Conservation (phyloP, 1,140 invertebrate species). For the Pararge aegeria region DNA sequence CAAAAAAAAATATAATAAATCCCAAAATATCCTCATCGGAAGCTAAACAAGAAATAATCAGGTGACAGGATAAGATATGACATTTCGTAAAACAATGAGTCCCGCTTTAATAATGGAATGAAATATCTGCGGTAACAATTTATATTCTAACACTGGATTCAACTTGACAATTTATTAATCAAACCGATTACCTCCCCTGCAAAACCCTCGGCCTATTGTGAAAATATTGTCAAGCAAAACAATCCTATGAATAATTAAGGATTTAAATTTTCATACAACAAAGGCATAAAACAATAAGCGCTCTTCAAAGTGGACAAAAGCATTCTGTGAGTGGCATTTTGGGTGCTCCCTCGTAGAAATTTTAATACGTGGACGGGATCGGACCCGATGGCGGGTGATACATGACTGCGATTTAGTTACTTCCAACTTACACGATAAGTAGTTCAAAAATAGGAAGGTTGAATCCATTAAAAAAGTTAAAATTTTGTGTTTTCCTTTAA, state of each 20-base stretch:
- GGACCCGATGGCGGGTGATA: constrained; percentile 19
- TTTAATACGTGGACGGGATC: constrained; percentile 45
- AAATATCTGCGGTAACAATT: constrained; percentile 78
- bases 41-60: constrained; percentile 60
- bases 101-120: constrained; percentile 71
- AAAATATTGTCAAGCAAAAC: constrained; percentile 77
- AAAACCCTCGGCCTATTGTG: constrained; percentile 72
- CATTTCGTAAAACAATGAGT: constrained; percentile 77
- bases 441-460: background rate
- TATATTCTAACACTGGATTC: constrained; percentile 77
- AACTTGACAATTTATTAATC: constrained; percentile 80
- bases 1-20: too few relatives aligned
- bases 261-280: constrained; percentile 78
- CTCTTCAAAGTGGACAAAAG: constrained; percentile 72
- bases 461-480: too few relatives aligned
- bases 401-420: constrained; percentile 15
- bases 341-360: constrained; percentile 54
- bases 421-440: background rate
- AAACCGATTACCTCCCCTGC: constrained; percentile 75
- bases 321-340: constrained; percentile 65
- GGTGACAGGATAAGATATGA: constrained; percentile 75
- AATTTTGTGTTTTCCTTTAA: too few relatives aligned
- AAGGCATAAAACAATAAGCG: constrained; percentile 75
- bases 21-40: constrained; percentile 28
- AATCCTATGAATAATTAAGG: constrained; percentile 79